Conservation (phyloP, 2,113 vertebrate genomes). For the Hirundichthys speculiger region DNA sequence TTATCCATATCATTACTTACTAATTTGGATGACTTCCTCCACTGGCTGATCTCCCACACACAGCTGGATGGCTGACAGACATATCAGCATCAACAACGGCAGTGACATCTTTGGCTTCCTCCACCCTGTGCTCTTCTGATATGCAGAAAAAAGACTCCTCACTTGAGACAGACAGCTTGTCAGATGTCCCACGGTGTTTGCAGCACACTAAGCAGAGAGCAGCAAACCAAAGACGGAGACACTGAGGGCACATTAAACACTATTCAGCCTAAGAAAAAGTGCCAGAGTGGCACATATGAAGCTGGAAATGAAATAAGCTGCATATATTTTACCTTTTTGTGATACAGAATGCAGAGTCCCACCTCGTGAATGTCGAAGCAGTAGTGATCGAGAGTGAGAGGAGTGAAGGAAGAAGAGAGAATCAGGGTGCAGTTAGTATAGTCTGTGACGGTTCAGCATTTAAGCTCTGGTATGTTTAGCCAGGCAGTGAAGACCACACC, state of each 20-base stretch:
- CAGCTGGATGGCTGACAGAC: slow-evolving; percentile 56
- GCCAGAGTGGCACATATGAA: no score
- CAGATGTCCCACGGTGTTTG: background rate
- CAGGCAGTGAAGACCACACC: slow-evolving; percentile 62
- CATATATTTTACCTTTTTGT: slow-evolving; percentile 22
- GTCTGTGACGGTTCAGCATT: slow-evolving; percentile 38
- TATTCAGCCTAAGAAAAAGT: background rate
- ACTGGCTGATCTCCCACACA: slow-evolving; percentile 53
- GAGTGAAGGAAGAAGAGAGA: slow-evolving; percentile 13
- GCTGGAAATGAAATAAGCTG: no score
- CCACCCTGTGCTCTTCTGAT: background rate
- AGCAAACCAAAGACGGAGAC: background rate
- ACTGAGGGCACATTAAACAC: background rate
- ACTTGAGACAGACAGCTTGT: background rate
- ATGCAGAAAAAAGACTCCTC: slow-evolving; percentile 10
- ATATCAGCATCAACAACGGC: slow-evolving; percentile 62
- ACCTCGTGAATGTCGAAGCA: slow-evolving; percentile 9
- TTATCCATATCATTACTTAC: slow-evolving; percentile 59
- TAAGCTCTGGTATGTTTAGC: slow-evolving; percentile 66
- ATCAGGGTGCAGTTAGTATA: slow-evolving; percentile 21
- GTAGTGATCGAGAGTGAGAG: slow-evolving; percentile 6
- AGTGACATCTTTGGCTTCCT: slow-evolving; percentile 56
- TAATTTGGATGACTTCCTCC: slow-evolving; percentile 45
- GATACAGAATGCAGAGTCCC: background rate
- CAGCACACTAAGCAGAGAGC: background rate